Conservation (phyloP, 2,888 invertebrate species). For the Sceliomorpha sp. region DNA sequence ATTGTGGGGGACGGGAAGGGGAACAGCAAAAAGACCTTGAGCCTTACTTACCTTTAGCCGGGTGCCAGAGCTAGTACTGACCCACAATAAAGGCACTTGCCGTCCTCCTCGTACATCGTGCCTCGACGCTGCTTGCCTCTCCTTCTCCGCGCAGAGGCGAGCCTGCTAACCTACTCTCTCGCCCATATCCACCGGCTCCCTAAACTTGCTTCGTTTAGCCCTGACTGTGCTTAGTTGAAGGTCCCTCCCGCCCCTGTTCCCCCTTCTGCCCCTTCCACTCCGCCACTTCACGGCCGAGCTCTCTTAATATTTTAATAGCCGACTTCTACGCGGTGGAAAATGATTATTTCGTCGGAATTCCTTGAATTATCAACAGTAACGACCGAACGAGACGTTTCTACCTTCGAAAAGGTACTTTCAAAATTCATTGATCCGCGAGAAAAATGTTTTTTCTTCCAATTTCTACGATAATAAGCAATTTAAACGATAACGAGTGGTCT, state of each 20-base stretch:
- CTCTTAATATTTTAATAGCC: conserved; percentile 31
- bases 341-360: conserved; percentile 14
- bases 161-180: conserved; percentile 77
- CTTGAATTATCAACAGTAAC: no score
- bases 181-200: conserved; percentile 60
- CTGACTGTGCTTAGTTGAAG: conserved; percentile 60
- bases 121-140: conserved; percentile 68
- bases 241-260: conserved; percentile 50
- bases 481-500: no score
- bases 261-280: conserved; percentile 41
- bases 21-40: conserved; percentile 73
- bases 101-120: conserved; percentile 72
- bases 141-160: conserved; percentile 64
- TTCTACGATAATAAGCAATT: no score
- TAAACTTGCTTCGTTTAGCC: conserved; percentile 66
- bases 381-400: no score
- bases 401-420: no score
- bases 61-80: conserved; percentile 76
- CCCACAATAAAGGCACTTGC: conserved; percentile 80
- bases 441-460: no score
- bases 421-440: background rate
- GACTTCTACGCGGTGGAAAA: conserved; percentile 14
- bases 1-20: no score
- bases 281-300: no score
- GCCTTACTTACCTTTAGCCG: conserved; percentile 70